Percentiles rank a stretch among this genome's conserved stretches.
These are phyloP conservation scores for Pseudanteris insignis DNA, from an alignment of 2,888 invertebrate genomes.

Conservation along the genomic window DNA sequence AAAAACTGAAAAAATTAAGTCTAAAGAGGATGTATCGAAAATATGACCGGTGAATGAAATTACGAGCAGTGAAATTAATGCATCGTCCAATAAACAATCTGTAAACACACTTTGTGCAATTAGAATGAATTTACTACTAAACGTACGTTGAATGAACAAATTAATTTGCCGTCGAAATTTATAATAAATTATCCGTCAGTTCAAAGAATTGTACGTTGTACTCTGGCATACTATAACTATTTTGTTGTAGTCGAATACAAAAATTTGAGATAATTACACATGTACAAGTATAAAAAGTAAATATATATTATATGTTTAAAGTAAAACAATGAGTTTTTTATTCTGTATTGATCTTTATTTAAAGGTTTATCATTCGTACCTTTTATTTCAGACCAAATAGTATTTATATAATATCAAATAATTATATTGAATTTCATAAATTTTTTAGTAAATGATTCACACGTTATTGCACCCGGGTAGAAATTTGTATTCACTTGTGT, in stretches of 20 bases:
- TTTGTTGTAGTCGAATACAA: conserved; percentile 62
- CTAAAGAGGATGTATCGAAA: no score
- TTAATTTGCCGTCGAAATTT: conserved; percentile 54
- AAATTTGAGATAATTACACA: conserved; percentile 46
- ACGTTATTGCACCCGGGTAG: no score
- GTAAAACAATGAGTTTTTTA: no score
- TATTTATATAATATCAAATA: no score
- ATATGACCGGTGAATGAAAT: conserved; percentile 18
- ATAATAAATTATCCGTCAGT: conserved; percentile 55
- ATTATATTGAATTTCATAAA: no score
- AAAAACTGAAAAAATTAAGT: no score
- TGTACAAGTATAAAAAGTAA: conserved; percentile 63
- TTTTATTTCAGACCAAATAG: no score
- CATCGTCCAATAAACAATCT: conserved; percentile 36
- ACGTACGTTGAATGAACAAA: conserved; percentile 48
- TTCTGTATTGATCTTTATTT: no score
- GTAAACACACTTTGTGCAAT: conserved; percentile 56
- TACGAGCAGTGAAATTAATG: conserved; percentile 36
- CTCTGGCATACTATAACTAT: conserved; percentile 64
- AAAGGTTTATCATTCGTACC: no score
- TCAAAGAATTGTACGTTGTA: conserved; percentile 60
- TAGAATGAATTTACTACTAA: conserved; percentile 47
- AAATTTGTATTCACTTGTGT: no score
- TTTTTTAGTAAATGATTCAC: no score
- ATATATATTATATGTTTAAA: conserved; percentile 66